These are phyloP conservation scores for Monochamus saltuarius DNA, from an alignment of 1,140 invertebrate species.

Conservation along the genomic window DNA sequence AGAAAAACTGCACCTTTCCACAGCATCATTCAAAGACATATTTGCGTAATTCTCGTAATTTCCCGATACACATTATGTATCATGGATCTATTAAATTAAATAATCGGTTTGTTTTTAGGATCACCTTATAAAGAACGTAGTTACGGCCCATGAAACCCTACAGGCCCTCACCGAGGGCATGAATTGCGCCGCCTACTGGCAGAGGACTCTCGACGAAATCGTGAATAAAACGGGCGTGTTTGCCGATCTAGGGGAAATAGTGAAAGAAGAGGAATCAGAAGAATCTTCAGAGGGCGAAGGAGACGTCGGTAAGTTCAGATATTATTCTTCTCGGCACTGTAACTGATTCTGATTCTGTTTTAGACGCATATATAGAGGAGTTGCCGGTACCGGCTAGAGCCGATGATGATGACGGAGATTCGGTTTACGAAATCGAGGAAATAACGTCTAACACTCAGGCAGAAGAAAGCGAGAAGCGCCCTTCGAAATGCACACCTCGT, in stretches of 20 bases:
- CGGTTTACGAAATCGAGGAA: slow-evolving; percentile 35
- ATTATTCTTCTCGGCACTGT: neutral
- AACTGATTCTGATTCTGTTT: neutral
- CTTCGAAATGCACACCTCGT: too few species aligned
- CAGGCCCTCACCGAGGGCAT: slow-evolving; percentile 41
- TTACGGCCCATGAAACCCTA: slow-evolving; percentile 39
- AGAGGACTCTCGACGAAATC: slow-evolving; percentile 38
- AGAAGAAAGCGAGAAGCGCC: too few species aligned
- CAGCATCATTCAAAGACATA: too few species aligned
- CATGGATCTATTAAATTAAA: too few species aligned
- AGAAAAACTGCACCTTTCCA: too few species aligned
- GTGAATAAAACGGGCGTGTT: slow-evolving; percentile 32
- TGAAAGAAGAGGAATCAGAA: neutral
- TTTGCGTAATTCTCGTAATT: too few species aligned
- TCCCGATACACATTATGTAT: too few species aligned
- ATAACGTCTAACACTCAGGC: neutral
- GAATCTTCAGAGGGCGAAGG: neutral
- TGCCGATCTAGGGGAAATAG: slow-evolving; percentile 3
- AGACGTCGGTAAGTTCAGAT: neutral
- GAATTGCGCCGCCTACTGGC: slow-evolving; percentile 42
- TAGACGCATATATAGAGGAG: slow-evolving; percentile 5
- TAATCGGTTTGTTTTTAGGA: slow-evolving; percentile 10
- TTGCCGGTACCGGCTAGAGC: neutral
- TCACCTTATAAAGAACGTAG: slow-evolving; percentile 41
- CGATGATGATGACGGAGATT: slow-evolving; percentile 25